phyloP scores from a whole-genome alignment of 2,113 vertebrate species.

The Pseudorhombus dupliciocellatus region DNA sequence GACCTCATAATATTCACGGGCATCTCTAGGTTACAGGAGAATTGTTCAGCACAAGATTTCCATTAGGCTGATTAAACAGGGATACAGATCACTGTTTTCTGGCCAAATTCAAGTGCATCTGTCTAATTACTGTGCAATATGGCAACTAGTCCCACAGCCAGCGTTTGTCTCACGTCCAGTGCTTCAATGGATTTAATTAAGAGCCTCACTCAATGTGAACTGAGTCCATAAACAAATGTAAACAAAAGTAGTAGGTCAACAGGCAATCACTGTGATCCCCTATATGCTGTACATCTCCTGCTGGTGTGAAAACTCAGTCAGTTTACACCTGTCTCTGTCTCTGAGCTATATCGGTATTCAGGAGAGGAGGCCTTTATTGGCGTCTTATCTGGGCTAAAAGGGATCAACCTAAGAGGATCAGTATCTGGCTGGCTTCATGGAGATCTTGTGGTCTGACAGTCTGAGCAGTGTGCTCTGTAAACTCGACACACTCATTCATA shows the following conservation, averaged over 20 bases:
- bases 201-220: not conserved
- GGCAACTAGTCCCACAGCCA: not conserved
- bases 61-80: slow-evolving; percentile 63
- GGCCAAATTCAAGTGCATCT: slow-evolving; percentile 33
- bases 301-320: slow-evolving; percentile 8
- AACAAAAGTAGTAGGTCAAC: slow-evolving; percentile 48
- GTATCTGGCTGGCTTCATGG: slow-evolving; percentile 43
- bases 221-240: slow-evolving; percentile 33
- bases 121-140: slow-evolving; percentile 38
- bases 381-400: slow-evolving; percentile 68
- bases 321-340: slow-evolving; percentile 11
- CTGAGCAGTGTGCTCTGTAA: not conserved
- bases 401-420: slow-evolving; percentile 78
- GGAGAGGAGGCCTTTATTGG: slow-evolving; percentile 58
- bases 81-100: slow-evolving; percentile 38
- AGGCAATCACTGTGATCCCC: slow-evolving; percentile 15
- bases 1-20: slow-evolving; percentile 10
- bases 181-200: rapidly evolving
- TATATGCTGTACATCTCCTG: slow-evolving; percentile 19
- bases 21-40: slow-evolving; percentile 5
- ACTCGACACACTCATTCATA: slow-evolving; percentile 7
- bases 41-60: not conserved
- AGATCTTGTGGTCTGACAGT: slow-evolving; percentile 46
- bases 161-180: not conserved
- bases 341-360: slow-evolving; percentile 64